Evolutionary conservation across 2,888 invertebrate genomes (phyloP).

Genomic region (Abrostola tripartita): DNA sequence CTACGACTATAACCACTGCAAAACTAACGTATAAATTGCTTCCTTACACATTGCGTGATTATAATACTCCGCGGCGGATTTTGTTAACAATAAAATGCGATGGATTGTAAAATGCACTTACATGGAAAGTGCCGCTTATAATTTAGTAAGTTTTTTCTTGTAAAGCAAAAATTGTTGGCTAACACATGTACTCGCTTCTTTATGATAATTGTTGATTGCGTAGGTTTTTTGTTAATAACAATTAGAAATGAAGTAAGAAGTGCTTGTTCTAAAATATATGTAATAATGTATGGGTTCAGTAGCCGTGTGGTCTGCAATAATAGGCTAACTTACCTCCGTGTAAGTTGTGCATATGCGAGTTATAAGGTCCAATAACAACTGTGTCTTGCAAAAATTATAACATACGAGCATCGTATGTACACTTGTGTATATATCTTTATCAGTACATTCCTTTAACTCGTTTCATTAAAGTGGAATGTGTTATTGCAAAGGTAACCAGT

Average conservation of each 20-base stretch:
- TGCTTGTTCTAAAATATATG: not conserved
- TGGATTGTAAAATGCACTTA: conserved; percentile 11
- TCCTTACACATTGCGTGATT: conserved; percentile 26
- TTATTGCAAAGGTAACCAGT: conserved; percentile 18
- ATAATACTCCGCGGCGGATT: not conserved
- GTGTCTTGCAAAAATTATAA: too few species aligned
- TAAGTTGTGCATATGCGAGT: not conserved
- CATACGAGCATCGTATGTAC: not conserved
- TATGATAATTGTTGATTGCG: conserved; percentile 25
- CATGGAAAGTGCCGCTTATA: not conserved
- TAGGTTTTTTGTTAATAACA: conserved; percentile 3
- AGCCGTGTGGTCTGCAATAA: not conserved
- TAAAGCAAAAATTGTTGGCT: conserved; percentile 14
- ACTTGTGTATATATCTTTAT: conserved; percentile 4
- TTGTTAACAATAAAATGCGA: conserved; percentile 6
- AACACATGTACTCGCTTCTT: conserved; percentile 24
- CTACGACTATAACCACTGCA: conserved; percentile 22
- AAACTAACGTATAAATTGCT: conserved; percentile 13
- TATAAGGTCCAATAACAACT: not conserved
- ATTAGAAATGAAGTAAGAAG: not conserved
- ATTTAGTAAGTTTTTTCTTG: conserved; percentile 9
- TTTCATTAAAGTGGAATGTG: conserved; percentile 27
- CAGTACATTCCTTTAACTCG: conserved; percentile 7
- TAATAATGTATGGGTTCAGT: not conserved
- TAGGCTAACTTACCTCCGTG: not conserved